Evolutionary conservation across 2,888 invertebrate species (phyloP), one percentile per base, ranked within the genome.

Genomic region (Hymenopus coronatus): DNA sequence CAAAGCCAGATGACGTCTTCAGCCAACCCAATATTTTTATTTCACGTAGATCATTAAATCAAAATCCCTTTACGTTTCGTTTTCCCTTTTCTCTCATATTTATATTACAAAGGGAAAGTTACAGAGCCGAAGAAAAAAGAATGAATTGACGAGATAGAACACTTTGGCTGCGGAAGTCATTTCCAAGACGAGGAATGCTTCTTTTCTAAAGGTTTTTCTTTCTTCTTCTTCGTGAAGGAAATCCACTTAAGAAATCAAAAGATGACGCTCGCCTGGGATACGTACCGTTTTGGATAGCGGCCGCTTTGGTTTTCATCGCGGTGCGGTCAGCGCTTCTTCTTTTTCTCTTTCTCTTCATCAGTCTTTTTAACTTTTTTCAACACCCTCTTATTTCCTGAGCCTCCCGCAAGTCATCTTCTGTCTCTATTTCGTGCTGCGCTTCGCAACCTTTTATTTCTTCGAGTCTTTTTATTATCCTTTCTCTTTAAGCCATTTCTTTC

Each of bases 221-320:
- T 70, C 54, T 15, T 70, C 25, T 70, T 25, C 54, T 40, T 70
- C 20, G 70, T 25, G 28, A 30, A 81, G 28, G 86, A 86, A 86
- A 86, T 86, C 86, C 86, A 86, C 86, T 86, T 86, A 86, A 86
- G 86, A 86, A 86, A 86, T 86, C 86, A 86, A 86, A 70, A 86
- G 86, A 86, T 81, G 28, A 25, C 25, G 30, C 70, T 86, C 81
- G 46, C 27, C 40, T 40, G 40, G 40, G 40, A 40, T 40, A 40
- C 40, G 40, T 40, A 40, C 40, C 40, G 54, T 70, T 70, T 70
- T 70, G 54, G 54, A 70, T 70, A 70, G 54, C 54, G 54, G 54
- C 2, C 54, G 54, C 54, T 70, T 70, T 70, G 54, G 54, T 70
- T 70, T 40, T 70, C 54, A 70, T 70, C 25, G 54, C 54, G 20